Conservation (phyloP, 35 echinoderm and acorn worm species). For the Eucidaris tribuloides region DNA sequence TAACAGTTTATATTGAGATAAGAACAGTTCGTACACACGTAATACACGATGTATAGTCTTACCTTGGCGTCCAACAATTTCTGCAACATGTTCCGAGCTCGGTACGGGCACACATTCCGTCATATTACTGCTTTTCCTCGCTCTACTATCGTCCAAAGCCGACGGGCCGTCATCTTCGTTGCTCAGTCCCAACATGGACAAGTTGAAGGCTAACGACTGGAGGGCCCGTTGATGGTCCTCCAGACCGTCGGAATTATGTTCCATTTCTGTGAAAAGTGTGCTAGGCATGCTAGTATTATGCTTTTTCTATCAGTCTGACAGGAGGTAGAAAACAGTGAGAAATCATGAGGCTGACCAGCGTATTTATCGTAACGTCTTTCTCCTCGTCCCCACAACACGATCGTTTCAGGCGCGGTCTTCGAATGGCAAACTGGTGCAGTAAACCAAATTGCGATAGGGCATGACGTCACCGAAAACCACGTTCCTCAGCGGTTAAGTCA, state of each 20-base stretch:
- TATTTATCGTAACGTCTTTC: not conserved
- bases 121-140: constrained; percentile 94
- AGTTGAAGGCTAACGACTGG: constrained; percentile 81
- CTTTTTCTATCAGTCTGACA: constrained; percentile 8
- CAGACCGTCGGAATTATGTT: constrained; percentile 55
- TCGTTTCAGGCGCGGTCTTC: constrained; percentile 48
- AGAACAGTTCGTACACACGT: too few relatives aligned
- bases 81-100: constrained; percentile 99
- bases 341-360: constrained; percentile 11
- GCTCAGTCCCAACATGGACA: constrained; percentile 75
- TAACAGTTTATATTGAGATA: too few relatives aligned
- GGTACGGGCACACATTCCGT: constrained; percentile 99
- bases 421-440: not conserved
- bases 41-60: too few relatives aligned
- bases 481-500: not conserved
- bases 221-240: constrained; percentile 73
- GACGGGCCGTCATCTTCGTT: constrained; percentile 67
- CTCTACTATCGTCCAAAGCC: constrained; percentile 68
- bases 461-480: not conserved
- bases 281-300: constrained; percentile 75
- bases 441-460: not conserved
- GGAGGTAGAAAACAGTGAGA: constrained; percentile 29
- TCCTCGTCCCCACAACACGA: not conserved
- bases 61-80: constrained; percentile 99
- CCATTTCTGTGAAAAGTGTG: constrained; percentile 92